These are phyloP conservation scores for Pandemis cinnamomeana DNA, from an alignment of 2,888 invertebrate genomes.

Conservation along the genomic window DNA sequence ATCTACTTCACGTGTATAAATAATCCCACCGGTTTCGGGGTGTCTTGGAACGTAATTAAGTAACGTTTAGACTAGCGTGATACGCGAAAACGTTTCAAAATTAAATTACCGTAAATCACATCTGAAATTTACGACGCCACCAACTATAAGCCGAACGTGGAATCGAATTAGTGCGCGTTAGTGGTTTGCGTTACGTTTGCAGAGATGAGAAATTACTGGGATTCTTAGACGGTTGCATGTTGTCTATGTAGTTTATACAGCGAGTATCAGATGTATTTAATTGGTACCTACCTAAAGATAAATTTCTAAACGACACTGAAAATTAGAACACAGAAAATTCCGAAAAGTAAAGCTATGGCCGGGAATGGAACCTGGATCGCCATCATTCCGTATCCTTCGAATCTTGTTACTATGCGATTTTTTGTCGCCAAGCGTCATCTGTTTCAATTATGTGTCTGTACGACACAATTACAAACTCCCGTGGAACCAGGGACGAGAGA, in stretches of 20 bases:
- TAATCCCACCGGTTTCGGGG: constrained; percentile 52
- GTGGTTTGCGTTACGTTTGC: constrained; percentile 62
- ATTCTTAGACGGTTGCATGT: constrained; percentile 28
- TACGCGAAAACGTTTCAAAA: constrained; percentile 70
- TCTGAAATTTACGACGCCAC: constrained; percentile 75
- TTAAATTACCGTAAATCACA: constrained; percentile 83
- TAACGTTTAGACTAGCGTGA: constrained; percentile 65
- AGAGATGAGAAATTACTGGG: constrained; percentile 25
- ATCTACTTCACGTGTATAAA: constrained; percentile 47
- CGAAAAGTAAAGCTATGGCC: too few relatives aligned
- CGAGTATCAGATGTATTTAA: too few relatives aligned
- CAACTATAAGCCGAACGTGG: constrained; percentile 67
- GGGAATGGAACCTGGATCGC: too few relatives aligned
- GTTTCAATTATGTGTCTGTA: too few relatives aligned
- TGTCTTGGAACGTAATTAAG: constrained; percentile 73
- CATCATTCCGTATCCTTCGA: too few relatives aligned
- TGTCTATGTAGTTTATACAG: not conserved
- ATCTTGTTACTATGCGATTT: too few relatives aligned
- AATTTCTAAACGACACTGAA: too few relatives aligned
- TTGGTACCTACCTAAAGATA: not conserved
- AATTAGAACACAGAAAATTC: too few relatives aligned
- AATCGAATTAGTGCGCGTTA: constrained; percentile 79
- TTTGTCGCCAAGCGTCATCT: too few relatives aligned
- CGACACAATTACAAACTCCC: too few relatives aligned
- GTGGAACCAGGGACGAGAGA: too few relatives aligned